phyloP scores from a whole-genome alignment of 2,888 invertebrate species.

The Apotomis capreana region DNA sequence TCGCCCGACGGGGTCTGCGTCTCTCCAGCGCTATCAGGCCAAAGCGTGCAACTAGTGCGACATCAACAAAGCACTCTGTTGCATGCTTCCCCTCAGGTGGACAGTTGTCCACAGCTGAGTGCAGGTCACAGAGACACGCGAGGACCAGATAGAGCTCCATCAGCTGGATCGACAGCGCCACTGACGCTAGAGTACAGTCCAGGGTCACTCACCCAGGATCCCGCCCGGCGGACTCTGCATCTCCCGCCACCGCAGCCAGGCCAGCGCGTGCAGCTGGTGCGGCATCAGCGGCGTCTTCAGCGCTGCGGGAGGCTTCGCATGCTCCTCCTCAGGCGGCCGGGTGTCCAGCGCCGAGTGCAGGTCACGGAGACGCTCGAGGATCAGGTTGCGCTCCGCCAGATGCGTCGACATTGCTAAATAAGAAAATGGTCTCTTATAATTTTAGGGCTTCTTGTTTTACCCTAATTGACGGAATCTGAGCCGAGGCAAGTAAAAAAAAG shows the following conservation, averaged over 20 bases:
- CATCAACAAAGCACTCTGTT: not conserved
- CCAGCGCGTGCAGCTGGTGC: slow-evolving; percentile 90
- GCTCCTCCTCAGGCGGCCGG: slow-evolving; percentile 85
- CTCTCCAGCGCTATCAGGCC: not conserved
- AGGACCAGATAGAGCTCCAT: too few relatives aligned
- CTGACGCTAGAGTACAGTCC: too few relatives aligned
- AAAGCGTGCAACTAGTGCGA: not conserved
- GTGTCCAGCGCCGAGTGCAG: slow-evolving; percentile 88
- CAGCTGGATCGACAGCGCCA: too few relatives aligned
- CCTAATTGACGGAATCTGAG: too few relatives aligned
- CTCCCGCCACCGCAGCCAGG: slow-evolving; percentile 93
- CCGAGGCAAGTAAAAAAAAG: too few relatives aligned
- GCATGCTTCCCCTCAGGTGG: too few relatives aligned
- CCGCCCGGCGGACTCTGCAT: slow-evolving; percentile 90
- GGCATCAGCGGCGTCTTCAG: slow-evolving; percentile 87
- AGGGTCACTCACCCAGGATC: slow-evolving; percentile 84
- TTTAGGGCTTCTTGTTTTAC: too few relatives aligned
- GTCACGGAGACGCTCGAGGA: slow-evolving; percentile 87
- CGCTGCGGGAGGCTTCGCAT: slow-evolving; percentile 84
- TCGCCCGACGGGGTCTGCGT: not conserved
- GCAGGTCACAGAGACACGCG: too few relatives aligned
- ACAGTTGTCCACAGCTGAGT: not conserved
- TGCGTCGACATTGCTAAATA: slow-evolving; percentile 86
- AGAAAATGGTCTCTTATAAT: not conserved
- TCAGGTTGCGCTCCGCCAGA: slow-evolving; percentile 86